Conservation (phyloP, 2,797 vertebrate species). For the Anguilla marmorata region DNA sequence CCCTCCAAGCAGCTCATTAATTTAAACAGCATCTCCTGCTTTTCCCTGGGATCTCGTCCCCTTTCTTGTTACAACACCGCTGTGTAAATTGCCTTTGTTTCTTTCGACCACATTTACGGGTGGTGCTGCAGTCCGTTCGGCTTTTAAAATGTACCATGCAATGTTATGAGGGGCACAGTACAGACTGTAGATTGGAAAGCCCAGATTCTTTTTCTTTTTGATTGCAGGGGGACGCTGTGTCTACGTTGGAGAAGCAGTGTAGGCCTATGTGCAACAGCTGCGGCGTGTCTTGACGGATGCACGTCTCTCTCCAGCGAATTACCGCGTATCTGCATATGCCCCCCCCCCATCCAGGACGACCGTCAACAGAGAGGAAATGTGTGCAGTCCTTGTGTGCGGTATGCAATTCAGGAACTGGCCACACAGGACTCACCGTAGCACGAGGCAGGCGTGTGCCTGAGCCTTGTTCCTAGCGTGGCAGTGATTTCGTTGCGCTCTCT, state of each 20-base stretch:
- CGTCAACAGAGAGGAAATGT: neutral
- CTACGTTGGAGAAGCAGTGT: neutral
- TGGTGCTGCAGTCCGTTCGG: neutral
- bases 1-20: conserved; percentile 5
- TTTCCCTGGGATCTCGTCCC: neutral
- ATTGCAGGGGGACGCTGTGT: neutral
- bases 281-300: neutral
- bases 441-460: no score
- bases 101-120: neutral
- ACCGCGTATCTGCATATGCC: neutral
- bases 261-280: no score
- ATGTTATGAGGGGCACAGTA: neutral
- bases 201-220: neutral
- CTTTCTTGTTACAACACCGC: neutral
- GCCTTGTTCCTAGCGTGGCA: neutral
- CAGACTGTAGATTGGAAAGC: neutral
- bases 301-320: neutral
- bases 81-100: conserved; percentile 14
- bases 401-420: neutral
- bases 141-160: neutral
- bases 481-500: neutral
- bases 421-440: neutral
- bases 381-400: neutral
- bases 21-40: conserved; percentile 21
- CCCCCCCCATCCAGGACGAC: neutral